Evolutionary conservation across 2,797 vertebrate genomes (phyloP).

Genomic region (Psittacula echo): DNA sequence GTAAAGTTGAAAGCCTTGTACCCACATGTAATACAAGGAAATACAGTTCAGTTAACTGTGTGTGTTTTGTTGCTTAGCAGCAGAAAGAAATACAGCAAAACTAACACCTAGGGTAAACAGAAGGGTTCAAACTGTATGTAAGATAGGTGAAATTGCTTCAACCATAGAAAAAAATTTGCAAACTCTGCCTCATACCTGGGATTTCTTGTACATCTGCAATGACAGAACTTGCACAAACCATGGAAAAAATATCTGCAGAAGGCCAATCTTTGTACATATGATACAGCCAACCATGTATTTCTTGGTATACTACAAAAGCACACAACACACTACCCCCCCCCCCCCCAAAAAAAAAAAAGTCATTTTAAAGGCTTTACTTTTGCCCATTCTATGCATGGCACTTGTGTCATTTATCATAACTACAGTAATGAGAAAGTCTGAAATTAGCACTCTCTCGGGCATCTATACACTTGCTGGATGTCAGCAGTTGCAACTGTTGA

Average conservation of each 20-base stretch:
- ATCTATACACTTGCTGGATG: background rate
- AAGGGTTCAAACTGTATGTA: accelerated
- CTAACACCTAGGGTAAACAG: background rate
- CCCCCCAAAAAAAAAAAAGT: background rate
- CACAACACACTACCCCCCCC: too few relatives aligned
- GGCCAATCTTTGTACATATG: accelerated
- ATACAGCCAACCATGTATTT: accelerated
- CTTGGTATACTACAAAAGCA: background rate
- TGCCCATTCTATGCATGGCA: background rate
- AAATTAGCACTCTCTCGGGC: background rate
- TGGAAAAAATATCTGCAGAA: background rate
- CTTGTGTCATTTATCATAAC: accelerated
- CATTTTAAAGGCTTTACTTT: background rate
- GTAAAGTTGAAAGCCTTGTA: background rate
- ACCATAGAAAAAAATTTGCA: accelerated
- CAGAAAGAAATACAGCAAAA: background rate
- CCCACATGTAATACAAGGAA: accelerated
- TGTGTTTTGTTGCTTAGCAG: background rate
- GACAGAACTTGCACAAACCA: background rate
- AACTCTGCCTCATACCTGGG: background rate
- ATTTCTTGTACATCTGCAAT: background rate
- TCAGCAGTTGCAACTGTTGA: background rate
- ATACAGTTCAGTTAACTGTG: accelerated
- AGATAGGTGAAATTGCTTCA: background rate
- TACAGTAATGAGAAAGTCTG: accelerated